Percentiles rank a stretch among this genome's conserved stretches.
Conservation (phyloP, 2,113 vertebrate species). For the Plotosus lineatus region DNA sequence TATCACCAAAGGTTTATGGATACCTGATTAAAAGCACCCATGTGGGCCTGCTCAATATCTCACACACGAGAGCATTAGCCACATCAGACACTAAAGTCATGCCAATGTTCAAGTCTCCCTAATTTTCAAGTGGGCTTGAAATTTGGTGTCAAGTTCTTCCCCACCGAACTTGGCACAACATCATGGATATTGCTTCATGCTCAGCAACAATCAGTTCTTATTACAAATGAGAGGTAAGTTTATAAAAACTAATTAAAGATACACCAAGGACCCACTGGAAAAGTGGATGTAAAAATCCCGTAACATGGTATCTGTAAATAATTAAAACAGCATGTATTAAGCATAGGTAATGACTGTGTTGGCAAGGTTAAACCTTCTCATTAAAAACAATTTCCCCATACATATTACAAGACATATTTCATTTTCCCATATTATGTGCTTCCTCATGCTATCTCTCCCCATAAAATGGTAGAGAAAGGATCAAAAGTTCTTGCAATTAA, state of each 20-base stretch:
- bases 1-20: neutral
- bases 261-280: neutral
- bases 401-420: constrained; percentile 5
- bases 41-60: neutral
- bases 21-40: neutral
- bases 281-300: neutral
- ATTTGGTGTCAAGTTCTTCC: neutral
- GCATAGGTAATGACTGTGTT: constrained; percentile 25
- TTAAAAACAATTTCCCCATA: constrained; percentile 44
- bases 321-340: constrained; percentile 36
- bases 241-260: neutral
- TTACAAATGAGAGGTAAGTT: neutral
- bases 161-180: neutral
- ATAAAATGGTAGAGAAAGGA: constrained; percentile 32
- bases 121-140: neutral
- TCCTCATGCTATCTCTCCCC: constrained; percentile 17
- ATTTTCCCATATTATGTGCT: constrained; percentile 28
- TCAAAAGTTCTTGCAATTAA: constrained; percentile 53
- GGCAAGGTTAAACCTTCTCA: constrained; percentile 36
- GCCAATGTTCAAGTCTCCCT: neutral
- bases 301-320: constrained; percentile 26
- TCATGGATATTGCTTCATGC: neutral
- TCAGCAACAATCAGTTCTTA: neutral
- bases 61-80: neutral
- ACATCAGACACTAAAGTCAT: neutral